Percentiles rank a stretch among this genome's conserved stretches.
These are phyloP conservation scores for Acanthopagrus latus DNA, from an alignment of 2,797 vertebrate species.

Conservation along the genomic window DNA sequence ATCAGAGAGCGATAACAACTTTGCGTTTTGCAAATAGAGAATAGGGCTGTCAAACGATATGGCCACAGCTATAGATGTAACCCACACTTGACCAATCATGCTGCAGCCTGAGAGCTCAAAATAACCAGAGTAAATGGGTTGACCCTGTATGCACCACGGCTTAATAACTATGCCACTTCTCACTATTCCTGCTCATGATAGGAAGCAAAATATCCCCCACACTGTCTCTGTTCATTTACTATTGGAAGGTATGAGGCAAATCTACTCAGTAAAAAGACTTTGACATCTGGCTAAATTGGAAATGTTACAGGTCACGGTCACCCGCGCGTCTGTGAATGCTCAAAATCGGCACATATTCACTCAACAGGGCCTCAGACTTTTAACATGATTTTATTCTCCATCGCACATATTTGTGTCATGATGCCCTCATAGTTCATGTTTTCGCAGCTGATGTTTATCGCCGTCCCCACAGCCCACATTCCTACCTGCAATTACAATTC, in stretches of 20 bases:
- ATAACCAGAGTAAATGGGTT: conserved; percentile 53
- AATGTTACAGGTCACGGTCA: conserved; percentile 1
- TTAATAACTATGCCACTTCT: conserved; percentile 54
- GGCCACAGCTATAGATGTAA: conserved; percentile 29
- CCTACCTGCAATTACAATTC: conserved; percentile 46
- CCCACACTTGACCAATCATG: conserved; percentile 32
- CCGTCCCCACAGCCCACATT: conserved; percentile 16
- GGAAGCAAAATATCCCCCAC: conserved; percentile 20
- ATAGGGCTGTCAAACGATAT: conserved; percentile 45
- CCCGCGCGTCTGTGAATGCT: neutral
- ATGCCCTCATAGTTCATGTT: conserved; percentile 40
- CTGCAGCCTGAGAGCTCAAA: conserved; percentile 42
- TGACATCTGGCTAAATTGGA: neutral
- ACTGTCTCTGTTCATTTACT: conserved; percentile 10
- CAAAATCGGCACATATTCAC: conserved; percentile 10
- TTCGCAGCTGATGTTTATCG: conserved; percentile 33
- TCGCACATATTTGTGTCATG: conserved; percentile 37
- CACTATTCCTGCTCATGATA: conserved; percentile 15
- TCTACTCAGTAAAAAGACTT: conserved; percentile 22
- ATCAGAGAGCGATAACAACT: conserved; percentile 26
- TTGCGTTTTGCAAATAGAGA: conserved; percentile 44
- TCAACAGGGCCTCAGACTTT: conserved; percentile 17
- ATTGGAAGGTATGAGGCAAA: conserved; percentile 1
- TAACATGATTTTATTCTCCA: conserved; percentile 43
- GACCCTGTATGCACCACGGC: conserved; percentile 47